These are phyloP conservation scores for Cryptus viduatorius DNA, from an alignment of 2,888 invertebrate genomes.

Conservation along the genomic window DNA sequence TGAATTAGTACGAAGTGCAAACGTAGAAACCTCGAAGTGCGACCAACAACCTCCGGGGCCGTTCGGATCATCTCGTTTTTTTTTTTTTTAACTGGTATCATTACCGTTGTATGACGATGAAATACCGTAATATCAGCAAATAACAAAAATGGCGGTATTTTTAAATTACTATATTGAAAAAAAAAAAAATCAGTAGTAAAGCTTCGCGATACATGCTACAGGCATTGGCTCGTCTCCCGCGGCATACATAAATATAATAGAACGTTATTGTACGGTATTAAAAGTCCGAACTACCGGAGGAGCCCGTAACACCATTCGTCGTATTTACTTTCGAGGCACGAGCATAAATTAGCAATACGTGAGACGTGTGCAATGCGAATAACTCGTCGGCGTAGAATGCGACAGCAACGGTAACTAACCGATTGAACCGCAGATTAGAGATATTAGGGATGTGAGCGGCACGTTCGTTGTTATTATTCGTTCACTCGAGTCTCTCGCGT, in stretches of 20 bases:
- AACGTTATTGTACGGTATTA: constrained; percentile 4
- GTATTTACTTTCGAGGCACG: constrained; percentile 75
- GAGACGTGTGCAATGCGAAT: constrained; percentile 75
- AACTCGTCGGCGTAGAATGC: constrained; percentile 50
- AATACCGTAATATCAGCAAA: too few species aligned
- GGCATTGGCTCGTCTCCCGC: background rate
- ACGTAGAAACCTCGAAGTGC: too few species aligned
- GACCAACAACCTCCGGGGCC: too few species aligned
- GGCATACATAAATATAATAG: background rate
- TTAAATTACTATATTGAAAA: background rate
- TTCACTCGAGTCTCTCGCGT: background rate
- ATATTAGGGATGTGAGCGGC: constrained; percentile 70
- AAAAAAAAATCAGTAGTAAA: background rate
- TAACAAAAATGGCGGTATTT: too few species aligned
- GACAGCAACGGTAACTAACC: background rate
- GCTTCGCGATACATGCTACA: background rate
- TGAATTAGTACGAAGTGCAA: too few species aligned
- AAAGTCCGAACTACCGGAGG: background rate
- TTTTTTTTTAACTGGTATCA: too few species aligned
- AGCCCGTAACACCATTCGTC: background rate
- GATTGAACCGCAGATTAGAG: constrained; percentile 68
- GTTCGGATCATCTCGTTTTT: too few species aligned
- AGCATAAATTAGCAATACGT: constrained; percentile 78
- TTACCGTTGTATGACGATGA: too few species aligned
- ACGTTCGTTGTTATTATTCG: constrained; percentile 11